phyloP scores from a whole-genome alignment of 2,113 vertebrate species.

The Thermophis baileyi region DNA sequence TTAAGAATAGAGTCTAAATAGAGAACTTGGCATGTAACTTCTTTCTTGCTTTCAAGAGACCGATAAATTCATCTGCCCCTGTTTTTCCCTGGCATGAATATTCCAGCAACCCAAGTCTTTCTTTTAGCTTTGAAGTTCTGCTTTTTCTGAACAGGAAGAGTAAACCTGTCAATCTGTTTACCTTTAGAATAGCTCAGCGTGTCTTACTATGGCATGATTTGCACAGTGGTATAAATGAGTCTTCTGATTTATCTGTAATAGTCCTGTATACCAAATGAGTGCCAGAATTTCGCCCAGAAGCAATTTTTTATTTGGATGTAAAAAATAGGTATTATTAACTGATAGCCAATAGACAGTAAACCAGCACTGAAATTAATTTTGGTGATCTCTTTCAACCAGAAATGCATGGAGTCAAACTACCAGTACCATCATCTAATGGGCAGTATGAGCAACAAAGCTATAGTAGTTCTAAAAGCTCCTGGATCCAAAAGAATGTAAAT shows the following conservation, averaged over 20 bases:
- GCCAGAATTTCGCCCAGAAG: not conserved
- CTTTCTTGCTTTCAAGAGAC: not conserved
- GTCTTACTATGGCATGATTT: not conserved
- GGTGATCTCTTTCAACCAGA: not conserved
- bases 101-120: not conserved
- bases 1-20: not conserved
- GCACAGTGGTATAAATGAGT: not conserved
- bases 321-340: not conserved
- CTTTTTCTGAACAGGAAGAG: not conserved
- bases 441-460: not conserved
- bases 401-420: not conserved
- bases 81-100: not conserved
- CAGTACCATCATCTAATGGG: not conserved
- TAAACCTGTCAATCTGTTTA: not conserved
- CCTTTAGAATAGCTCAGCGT: not conserved
- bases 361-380: not conserved
- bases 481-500: not conserved
- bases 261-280: not conserved
- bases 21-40: too few species aligned
- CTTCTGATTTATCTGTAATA: not conserved
- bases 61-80: not conserved
- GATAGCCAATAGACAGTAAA: not conserved
- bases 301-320: not conserved
- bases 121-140: not conserved
- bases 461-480: not conserved